phyloP scores from a whole-genome alignment of 1,140 invertebrate species.

The Homarus americanus region DNA sequence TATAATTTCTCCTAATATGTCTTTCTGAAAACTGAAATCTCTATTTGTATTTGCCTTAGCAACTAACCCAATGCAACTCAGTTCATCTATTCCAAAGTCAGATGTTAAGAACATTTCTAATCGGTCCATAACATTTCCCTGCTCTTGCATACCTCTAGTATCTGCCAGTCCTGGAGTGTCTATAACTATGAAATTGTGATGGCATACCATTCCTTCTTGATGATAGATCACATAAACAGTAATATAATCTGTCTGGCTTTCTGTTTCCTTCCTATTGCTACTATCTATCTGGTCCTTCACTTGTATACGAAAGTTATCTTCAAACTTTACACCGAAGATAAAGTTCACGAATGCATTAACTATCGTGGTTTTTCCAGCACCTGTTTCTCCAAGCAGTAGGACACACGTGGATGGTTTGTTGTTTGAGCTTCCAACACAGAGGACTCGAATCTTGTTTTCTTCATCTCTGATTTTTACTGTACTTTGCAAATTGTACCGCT shows the following conservation, averaged over 20 bases:
- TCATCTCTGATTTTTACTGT: background rate
- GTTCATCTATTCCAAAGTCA: slow-evolving; percentile 63
- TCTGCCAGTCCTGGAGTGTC: slow-evolving; percentile 63
- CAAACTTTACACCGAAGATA: slow-evolving; percentile 35
- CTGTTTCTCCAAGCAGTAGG: slow-evolving; percentile 47
- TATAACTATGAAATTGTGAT: slow-evolving; percentile 39
- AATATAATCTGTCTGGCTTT: slow-evolving; percentile 63
- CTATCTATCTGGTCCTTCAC: slow-evolving; percentile 38
- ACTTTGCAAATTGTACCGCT: background rate
- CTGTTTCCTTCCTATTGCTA: slow-evolving; percentile 33
- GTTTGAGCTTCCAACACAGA: background rate
- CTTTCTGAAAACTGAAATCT: slow-evolving; percentile 44
- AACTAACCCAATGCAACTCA: slow-evolving; percentile 54
- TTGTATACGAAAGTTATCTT: slow-evolving; percentile 39
- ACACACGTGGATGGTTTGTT: slow-evolving; percentile 4
- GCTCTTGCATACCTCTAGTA: slow-evolving; percentile 45
- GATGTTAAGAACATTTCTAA: slow-evolving; percentile 37
- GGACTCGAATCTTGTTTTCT: background rate
- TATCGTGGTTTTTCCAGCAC: slow-evolving; percentile 45
- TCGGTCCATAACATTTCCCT: slow-evolving; percentile 15
- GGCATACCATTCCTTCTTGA: slow-evolving; percentile 37
- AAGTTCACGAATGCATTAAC: slow-evolving; percentile 43
- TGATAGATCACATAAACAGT: slow-evolving; percentile 50
- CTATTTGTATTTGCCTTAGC: slow-evolving; percentile 60
- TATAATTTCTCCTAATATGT: slow-evolving; percentile 41